These are phyloP conservation scores for Globodera ellingtonae DNA, from an alignment of 1,140 invertebrate species.

Conservation along the genomic window DNA sequence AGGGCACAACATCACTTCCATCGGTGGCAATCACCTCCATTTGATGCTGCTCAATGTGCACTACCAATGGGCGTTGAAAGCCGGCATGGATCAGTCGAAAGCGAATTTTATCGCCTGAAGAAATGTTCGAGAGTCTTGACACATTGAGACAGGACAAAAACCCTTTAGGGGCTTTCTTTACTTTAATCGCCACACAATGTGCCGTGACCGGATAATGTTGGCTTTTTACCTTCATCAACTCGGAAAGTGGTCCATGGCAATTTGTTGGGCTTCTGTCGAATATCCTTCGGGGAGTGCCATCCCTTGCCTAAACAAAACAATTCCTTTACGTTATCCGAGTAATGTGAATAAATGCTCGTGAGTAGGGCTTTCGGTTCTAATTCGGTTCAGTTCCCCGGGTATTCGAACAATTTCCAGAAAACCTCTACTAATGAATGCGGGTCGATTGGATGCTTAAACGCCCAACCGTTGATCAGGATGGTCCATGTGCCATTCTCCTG, in stretches of 20 bases:
- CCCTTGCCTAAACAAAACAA: slow-evolving; percentile 34
- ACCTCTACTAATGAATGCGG: no score
- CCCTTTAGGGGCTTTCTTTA: no score
- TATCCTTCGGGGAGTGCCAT: slow-evolving; percentile 59
- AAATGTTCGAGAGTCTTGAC: no score
- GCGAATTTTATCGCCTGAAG: background rate
- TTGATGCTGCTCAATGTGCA: slow-evolving; percentile 1
- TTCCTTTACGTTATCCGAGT: slow-evolving; percentile 50
- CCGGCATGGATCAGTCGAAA: slow-evolving; percentile 3
- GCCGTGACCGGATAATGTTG: no score
- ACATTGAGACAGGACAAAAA: no score
- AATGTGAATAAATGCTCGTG: slow-evolving; percentile 52
- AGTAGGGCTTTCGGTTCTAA: background rate
- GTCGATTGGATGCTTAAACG: background rate
- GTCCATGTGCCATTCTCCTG: background rate
- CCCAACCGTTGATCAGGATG: background rate
- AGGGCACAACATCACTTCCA: background rate
- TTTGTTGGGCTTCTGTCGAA: slow-evolving; percentile 40
- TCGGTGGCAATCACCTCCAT: slow-evolving; percentile 6
- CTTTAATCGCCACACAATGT: no score
- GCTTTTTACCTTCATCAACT: slow-evolving; percentile 9
- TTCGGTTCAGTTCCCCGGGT: no score
- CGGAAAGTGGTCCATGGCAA: slow-evolving; percentile 34
- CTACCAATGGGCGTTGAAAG: slow-evolving; percentile 4
- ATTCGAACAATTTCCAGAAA: no score